Evolutionary conservation across 2,113 vertebrate species (phyloP).

Genomic region (Lophochroa leadbeateri): DNA sequence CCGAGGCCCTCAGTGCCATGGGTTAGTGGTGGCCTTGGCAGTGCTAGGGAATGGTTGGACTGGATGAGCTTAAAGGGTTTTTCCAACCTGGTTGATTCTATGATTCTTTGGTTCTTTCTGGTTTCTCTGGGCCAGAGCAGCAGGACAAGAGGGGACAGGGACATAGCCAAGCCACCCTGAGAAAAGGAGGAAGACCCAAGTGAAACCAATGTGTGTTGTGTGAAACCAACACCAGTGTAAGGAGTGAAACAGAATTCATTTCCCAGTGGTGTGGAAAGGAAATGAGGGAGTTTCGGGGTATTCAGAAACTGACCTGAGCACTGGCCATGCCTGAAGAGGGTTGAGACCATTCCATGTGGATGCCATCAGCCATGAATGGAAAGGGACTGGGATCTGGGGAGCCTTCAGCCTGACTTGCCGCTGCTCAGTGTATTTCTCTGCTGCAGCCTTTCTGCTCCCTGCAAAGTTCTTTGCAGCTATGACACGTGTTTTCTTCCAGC

Average conservation of each 20-base stretch:
- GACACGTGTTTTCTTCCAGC: neutral
- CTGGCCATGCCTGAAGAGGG: neutral
- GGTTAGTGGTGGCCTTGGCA: neutral
- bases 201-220: neutral
- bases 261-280: neutral
- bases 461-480: neutral
- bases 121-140: neutral
- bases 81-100: rapidly evolving
- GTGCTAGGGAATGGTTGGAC: neutral
- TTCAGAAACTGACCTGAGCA: neutral
- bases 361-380: neutral
- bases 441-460: neutral
- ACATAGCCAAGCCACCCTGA: neutral
- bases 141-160: neutral
- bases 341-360: rapidly evolving
- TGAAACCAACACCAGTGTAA: neutral
- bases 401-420: neutral
- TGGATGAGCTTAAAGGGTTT: neutral
- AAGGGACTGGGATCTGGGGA: neutral
- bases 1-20: no score
- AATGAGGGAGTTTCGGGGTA: neutral
- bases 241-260: neutral
- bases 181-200: neutral
- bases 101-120: neutral
- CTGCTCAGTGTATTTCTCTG: neutral